These are phyloP conservation scores for Sinocyclocheilus anophthalmus DNA, from an alignment of 2,113 vertebrate genomes.

Conservation along the genomic window DNA sequence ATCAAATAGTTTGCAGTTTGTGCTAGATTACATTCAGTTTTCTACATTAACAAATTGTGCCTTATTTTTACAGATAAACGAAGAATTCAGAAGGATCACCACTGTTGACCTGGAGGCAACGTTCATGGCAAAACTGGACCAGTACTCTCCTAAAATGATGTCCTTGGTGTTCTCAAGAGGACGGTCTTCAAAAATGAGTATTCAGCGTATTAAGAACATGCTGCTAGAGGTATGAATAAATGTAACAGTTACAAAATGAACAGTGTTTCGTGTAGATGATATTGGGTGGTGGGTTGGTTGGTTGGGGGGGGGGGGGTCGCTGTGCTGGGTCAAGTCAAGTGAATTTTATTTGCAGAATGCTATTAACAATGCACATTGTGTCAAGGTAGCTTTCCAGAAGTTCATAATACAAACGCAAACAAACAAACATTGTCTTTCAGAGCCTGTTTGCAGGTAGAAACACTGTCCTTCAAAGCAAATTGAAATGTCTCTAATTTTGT, in stretches of 20 bases:
- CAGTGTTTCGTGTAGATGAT: too few relatives aligned
- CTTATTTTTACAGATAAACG: not conserved
- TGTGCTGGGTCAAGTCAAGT: not conserved
- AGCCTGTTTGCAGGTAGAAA: too few relatives aligned
- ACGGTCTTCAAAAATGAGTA: not conserved
- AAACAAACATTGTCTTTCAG: too few relatives aligned
- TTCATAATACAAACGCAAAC: too few relatives aligned
- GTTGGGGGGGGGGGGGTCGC: too few relatives aligned
- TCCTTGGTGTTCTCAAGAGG: not conserved
- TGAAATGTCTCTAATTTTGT: too few relatives aligned
- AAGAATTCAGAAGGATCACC: constrained; percentile 15
- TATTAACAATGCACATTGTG: too few relatives aligned
- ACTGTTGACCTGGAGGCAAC: constrained; percentile 4
- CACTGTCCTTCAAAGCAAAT: too few relatives aligned
- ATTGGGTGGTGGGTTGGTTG: too few relatives aligned
- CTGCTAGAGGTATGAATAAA: not conserved
- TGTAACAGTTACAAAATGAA: too few relatives aligned
- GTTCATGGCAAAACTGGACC: not conserved
- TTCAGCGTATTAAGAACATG: constrained; percentile 5
- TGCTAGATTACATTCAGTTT: not conserved
- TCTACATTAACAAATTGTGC: not conserved
- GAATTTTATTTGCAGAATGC: too few relatives aligned
- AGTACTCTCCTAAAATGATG: not conserved
- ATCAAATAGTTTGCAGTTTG: not conserved
- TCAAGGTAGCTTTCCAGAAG: too few relatives aligned